Evolutionary conservation across 2,113 vertebrate species (phyloP), one percentile per base, ranked within the genome.

Genomic region (Mugil cephalus): DNA sequence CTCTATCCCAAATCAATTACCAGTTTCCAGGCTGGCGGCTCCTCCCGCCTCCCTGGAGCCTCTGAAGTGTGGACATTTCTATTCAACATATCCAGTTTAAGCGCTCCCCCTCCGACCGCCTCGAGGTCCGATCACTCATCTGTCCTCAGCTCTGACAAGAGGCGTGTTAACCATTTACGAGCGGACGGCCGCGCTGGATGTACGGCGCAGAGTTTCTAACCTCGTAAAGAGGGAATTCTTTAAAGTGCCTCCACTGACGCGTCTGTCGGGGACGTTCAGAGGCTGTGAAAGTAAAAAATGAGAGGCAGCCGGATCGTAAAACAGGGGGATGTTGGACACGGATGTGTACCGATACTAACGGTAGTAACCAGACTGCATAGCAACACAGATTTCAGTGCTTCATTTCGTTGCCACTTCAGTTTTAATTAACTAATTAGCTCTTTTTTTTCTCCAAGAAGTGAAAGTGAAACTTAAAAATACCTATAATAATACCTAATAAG

Each of bases 1-100:
- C 78, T 75, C 82, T 45, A 53, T 87, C 76, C 47, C 77, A 71
- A 90, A 86, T 91, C 89, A 91, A 87, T 91, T 85, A 86, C 61
- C 55, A 21, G 51, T 63, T 69, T 40, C 52, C 52, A 8, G 46
- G 55, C 71, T 72, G 10, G 7, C 1, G 13, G 42, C 64, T 56
- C 55, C n/a, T 39, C 17, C 58, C 11, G 39, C 54, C 68, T 82
- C 81, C 82, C 78, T 1, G 48, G 80, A 84, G 79, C 51, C 48
- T 61, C 21, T 55, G 64, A 79, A 60, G 82, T 42, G 42, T 30
- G 80, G 87, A 79, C 62, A 18, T 61, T 79, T 86, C 70, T 78
- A 74, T 84, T 85, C 48, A 17, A 70, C 38, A 48, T 34, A 60
- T 24, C 35, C 11, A 9, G 39, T 63, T 55, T 53, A 56, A 62